Percentiles rank a stretch among this genome's conserved stretches.
These are phyloP conservation scores for Seriola rivoliana DNA, from an alignment of 2,113 vertebrate genomes.

Conservation along the genomic window DNA sequence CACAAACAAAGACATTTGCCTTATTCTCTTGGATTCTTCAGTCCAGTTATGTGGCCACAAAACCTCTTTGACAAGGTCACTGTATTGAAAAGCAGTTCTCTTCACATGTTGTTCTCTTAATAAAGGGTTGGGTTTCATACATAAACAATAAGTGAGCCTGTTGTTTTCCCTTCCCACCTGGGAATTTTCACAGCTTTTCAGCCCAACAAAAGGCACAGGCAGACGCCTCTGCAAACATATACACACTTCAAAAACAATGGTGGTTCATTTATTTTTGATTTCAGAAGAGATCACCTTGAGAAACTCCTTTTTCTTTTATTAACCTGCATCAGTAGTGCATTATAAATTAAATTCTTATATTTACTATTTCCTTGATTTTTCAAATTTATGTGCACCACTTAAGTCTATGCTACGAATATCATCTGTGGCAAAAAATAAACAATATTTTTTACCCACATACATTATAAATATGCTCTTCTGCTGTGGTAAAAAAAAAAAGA, in stretches of 20 bases:
- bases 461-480: conserved; percentile 18
- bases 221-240: conserved; percentile 17
- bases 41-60: neutral
- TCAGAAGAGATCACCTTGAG: neutral
- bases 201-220: conserved; percentile 21
- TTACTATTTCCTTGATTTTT: neutral
- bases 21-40: neutral
- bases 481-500: neutral
- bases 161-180: conserved; percentile 38
- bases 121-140: conserved; percentile 58
- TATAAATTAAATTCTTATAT: neutral
- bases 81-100: conserved; percentile 15
- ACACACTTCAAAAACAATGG: neutral
- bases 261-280: conserved; percentile 9
- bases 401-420: neutral
- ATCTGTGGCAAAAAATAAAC: conserved; percentile 2
- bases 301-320: conserved; percentile 13
- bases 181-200: conserved; percentile 38
- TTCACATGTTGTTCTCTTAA: conserved; percentile 41
- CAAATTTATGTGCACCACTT: neutral
- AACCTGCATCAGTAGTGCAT: conserved; percentile 14
- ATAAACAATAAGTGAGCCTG: conserved; percentile 58
- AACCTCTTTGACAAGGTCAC: conserved; percentile 50
- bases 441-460: neutral
- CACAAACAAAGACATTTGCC: neutral